Evolutionary conservation across 2,888 invertebrate genomes (phyloP).

Genomic region (Spilosoma lubricipeda): DNA sequence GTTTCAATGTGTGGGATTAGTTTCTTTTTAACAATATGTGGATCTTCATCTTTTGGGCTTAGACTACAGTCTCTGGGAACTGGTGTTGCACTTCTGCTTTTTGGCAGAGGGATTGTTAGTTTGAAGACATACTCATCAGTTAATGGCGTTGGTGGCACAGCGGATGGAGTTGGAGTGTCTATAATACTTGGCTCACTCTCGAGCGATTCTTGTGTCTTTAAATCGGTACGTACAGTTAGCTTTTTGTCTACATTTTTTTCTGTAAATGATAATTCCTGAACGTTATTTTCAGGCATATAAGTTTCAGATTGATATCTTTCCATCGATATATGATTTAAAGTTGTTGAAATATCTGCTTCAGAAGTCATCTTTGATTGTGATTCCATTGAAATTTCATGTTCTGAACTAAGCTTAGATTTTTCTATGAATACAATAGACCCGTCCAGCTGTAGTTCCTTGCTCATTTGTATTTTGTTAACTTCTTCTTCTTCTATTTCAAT

Average conservation of each 20-base stretch:
- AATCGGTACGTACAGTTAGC: slow-evolving; percentile 47
- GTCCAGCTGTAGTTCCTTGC: slow-evolving; percentile 28
- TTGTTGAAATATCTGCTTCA: slow-evolving; percentile 5
- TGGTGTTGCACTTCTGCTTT: slow-evolving; percentile 60
- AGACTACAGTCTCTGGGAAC: slow-evolving; percentile 57
- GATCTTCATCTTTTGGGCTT: slow-evolving; percentile 67
- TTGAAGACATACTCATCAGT: slow-evolving; percentile 80
- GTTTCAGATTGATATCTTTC: slow-evolving; percentile 35
- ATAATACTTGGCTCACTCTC: slow-evolving; percentile 56
- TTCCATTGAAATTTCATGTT: slow-evolving; percentile 18
- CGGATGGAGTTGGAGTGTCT: slow-evolving; percentile 66
- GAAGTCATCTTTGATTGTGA: slow-evolving; percentile 15
- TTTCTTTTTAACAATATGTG: slow-evolving; percentile 73
- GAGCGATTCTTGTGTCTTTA: slow-evolving; percentile 43
- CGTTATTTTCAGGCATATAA: slow-evolving; percentile 16
- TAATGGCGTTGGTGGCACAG: slow-evolving; percentile 73
- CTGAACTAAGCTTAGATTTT: slow-evolving; percentile 21
- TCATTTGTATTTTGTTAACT: slow-evolving; percentile 31
- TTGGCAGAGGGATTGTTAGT: slow-evolving; percentile 70
- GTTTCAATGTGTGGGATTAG: slow-evolving; percentile 75
- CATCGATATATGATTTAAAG: slow-evolving; percentile 20
- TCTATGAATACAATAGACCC: slow-evolving; percentile 19
- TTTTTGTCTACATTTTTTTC: slow-evolving; percentile 33
- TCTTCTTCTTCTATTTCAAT: slow-evolving; percentile 50
- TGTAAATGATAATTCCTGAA: slow-evolving; percentile 44